Evolutionary conservation across 2,113 vertebrate species (phyloP).

Genomic region (Dicrurus megarhynchus): DNA sequence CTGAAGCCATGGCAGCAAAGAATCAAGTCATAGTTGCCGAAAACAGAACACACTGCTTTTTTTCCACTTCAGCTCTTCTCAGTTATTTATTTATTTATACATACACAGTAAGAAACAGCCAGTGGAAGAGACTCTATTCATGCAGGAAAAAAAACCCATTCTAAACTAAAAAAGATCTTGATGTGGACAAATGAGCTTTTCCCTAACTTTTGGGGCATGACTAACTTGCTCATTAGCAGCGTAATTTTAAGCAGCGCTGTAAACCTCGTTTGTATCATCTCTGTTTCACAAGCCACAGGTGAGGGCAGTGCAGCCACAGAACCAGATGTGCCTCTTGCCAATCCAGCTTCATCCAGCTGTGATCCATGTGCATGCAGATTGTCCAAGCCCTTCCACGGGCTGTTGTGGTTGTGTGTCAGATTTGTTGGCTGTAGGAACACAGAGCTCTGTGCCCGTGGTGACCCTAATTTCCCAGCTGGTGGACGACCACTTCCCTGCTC

Average conservation of each 20-base stretch:
- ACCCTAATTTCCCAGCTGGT: background rate
- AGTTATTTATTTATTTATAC: background rate
- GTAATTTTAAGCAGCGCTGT: background rate
- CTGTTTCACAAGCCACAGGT: background rate
- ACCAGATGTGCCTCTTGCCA: background rate
- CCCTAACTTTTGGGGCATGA: background rate
- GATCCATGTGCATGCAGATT: background rate
- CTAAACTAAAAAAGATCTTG: background rate
- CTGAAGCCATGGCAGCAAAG: constrained; percentile 39
- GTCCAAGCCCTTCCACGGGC: rapidly evolving
- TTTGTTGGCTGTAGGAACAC: too few species aligned
- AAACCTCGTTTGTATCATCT: background rate
- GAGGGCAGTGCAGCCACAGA: background rate
- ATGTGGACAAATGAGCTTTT: background rate
- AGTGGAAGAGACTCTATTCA: background rate
- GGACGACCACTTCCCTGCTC: background rate
- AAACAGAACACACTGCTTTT: background rate
- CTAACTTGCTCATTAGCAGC: background rate
- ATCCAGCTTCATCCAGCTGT: background rate
- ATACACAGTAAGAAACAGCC: background rate
- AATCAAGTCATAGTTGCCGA: background rate
- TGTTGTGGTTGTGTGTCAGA: rapidly evolving
- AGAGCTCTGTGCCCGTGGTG: background rate
- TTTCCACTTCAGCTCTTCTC: background rate
- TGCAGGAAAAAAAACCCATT: background rate